Base-by-base conservation (phyloP, 2,797 vertebrate species). In the Uromys caudimaculatus region DNA sequence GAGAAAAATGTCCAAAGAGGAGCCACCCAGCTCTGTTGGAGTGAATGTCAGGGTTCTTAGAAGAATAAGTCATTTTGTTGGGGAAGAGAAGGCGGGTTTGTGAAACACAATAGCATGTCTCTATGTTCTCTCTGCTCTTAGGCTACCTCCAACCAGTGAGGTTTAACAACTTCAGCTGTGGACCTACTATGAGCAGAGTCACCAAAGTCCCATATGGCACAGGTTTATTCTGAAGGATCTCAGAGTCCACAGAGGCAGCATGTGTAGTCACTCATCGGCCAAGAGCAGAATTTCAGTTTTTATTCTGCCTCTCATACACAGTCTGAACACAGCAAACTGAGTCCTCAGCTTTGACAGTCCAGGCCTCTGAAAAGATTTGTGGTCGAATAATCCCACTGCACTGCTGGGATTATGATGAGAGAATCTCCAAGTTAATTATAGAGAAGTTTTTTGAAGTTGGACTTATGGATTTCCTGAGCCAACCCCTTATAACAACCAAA, bases 261-360 rank as follows among this genome's bases (percentile, higher is more conserved):
- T 29, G 10, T n/a, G 6, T 5, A 79, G 32, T 84, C 44, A 84
- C 0, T 47, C 83, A 81, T 7, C 56, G 67, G 54, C 71, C 52
- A 17, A 71, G 60, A 89, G 79, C 1, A 1, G 93, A 91, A 64
- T 76, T 89, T 79, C n/a, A 38, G 67, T 56, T 93, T 78, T 81
- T 54, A 50, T 69, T 62, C 60, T 21, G 71, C 76, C 77, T 67
- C n/a, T 44, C 47, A 10, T 44, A 52, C 10, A 16, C 10, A 16
- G 0, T 64, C 84, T 95, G 50, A 77, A 50, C 67, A 54, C 3
- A 90, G 27, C 44, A 21, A 84, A 84, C 19, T n/a, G 77, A 85
- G 13, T 54, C 44, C 38, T 54, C 27, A 9, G 35, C 62, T 96
- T 96, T 94, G 77, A 91, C 89, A 91, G 71, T 12, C 44, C 35